These are phyloP conservation scores for Caenorhabditis tropicalis DNA, from an alignment of 1,140 invertebrate species.

Conservation along the genomic window DNA sequence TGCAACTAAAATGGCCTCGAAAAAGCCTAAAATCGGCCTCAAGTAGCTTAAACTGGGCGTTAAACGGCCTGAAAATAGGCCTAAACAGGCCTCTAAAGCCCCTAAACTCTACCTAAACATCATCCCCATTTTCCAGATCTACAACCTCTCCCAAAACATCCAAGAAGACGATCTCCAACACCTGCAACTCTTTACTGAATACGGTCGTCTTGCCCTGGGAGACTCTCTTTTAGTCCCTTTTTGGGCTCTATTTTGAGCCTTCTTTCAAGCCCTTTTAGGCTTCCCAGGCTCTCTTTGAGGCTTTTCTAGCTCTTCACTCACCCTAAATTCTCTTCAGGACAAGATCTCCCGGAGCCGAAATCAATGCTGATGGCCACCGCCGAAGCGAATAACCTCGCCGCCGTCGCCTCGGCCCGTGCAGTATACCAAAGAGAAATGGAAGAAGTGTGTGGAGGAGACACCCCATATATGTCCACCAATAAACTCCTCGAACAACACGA, in stretches of 20 bases:
- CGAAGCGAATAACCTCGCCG: constrained; percentile 93
- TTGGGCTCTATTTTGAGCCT: no score
- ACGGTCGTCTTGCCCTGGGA: constrained; percentile 89
- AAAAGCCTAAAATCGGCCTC: no score
- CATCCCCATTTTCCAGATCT: constrained; percentile 74
- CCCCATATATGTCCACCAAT: constrained; percentile 66
- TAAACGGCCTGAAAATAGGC: no score
- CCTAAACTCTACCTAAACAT: not conserved
- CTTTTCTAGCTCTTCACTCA: no score
- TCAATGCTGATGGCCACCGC: constrained; percentile 98
- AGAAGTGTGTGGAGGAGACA: constrained; percentile 70
- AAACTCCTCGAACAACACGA: constrained; percentile 65
- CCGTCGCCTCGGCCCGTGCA: constrained; percentile 91
- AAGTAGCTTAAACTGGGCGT: no score
- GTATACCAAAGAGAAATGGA: constrained; percentile 92
- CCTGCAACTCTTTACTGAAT: constrained; percentile 88
- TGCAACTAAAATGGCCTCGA: no score
- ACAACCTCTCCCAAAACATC: constrained; percentile 76
- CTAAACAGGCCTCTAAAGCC: no score
- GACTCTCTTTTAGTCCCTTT: no score
- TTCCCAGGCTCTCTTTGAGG: no score
- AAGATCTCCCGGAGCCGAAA: constrained; percentile 96
- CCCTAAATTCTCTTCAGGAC: no score
- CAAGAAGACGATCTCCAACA: constrained; percentile 77
- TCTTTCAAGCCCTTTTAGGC: no score